Base-by-base conservation (phyloP, 1,140 invertebrate species). In the Hesperophylax magnus region DNA sequence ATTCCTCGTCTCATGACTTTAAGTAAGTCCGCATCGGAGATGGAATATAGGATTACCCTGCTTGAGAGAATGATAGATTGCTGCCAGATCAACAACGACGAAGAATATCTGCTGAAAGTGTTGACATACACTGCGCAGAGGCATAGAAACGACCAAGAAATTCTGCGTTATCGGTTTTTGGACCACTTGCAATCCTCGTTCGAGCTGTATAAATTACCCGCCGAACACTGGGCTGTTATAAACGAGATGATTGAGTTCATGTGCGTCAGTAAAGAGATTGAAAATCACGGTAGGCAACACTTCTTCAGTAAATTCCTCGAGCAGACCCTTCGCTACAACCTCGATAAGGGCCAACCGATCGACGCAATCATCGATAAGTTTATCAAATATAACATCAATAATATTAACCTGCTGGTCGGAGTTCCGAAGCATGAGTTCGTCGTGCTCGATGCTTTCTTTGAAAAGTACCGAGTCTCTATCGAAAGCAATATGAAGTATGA, bases 181-280 rank as follows among this genome's bases (percentile, higher is more conserved):
- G 54, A 76, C 5, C 69, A 77, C 22, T 24, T 83, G 53, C 54
- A 54, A 34, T n/a, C 39, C 18, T 67, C 52, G 4, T 81, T 83
- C 54, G 18, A 34, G 31, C 22, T 83, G 11, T 53, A 81, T 31
- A 54, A 15, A 56, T 60, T 83, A 8, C 79, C 82, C 0, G 22
- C 77, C 0, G 79, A 83, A 20, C 82, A 83, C 67, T 83, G 82
- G 82, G 77, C 61, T 0, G 61, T 79, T 11, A 81, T 81, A 6
- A 47, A 83, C 20, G 82, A 83, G 56, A 81, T 83, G 77, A n/a
- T 83, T 3, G 67, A 79, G 17, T 53, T 83, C 20, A 83, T 83
- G 79, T 78, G 65, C 24, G 71, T 67, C 34, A 81, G 77, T 20
- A 77, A 78, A 4, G 82, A 83, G 15, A 81, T 83, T 14, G n/a